A percentile compares a stretch with the other conserved stretches of the same genome.
Evolutionary conservation across 2,888 invertebrate species (phyloP).

Genomic region (Agrochola lychnidis): DNA sequence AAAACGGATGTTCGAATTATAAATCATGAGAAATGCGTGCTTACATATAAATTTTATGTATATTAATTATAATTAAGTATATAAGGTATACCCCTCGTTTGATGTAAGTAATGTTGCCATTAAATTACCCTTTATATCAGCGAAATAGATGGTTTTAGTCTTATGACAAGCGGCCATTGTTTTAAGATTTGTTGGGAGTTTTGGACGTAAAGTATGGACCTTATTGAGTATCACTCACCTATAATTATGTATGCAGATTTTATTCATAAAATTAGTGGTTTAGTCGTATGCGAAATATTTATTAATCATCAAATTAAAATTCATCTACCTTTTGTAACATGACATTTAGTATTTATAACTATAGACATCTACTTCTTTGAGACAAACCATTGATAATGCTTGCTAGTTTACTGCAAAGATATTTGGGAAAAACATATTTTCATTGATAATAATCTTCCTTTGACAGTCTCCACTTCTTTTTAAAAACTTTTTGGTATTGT

Average conservation of each 20-base stretch:
- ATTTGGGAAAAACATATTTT: background rate
- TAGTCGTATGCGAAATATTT: background rate
- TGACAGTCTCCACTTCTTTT: background rate
- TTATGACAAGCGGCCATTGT: conserved; percentile 33
- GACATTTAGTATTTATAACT: background rate
- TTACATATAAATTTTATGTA: conserved; percentile 53
- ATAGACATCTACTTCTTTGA: background rate
- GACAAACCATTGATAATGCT: background rate
- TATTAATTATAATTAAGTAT: conserved; percentile 61
- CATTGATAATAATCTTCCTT: background rate
- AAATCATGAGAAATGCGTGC: conserved; percentile 62
- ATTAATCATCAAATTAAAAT: conserved; percentile 27
- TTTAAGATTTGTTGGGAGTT: conserved; percentile 25
- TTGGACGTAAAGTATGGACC: background rate
- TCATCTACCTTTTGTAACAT: background rate
- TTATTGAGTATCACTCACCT: conserved; percentile 4
- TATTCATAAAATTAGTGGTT: background rate
- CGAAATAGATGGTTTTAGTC: conserved; percentile 18
- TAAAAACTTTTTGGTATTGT: background rate
- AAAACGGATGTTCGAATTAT: conserved; percentile 63
- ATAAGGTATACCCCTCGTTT: conserved; percentile 56
- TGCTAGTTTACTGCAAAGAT: too few relatives aligned
- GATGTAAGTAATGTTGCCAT: conserved; percentile 57
- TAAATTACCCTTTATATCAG: conserved; percentile 41
- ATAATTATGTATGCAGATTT: conserved; percentile 29